phyloP scores from a whole-genome alignment of 2,888 invertebrate genomes.

The Meliscaeva auricollis region DNA sequence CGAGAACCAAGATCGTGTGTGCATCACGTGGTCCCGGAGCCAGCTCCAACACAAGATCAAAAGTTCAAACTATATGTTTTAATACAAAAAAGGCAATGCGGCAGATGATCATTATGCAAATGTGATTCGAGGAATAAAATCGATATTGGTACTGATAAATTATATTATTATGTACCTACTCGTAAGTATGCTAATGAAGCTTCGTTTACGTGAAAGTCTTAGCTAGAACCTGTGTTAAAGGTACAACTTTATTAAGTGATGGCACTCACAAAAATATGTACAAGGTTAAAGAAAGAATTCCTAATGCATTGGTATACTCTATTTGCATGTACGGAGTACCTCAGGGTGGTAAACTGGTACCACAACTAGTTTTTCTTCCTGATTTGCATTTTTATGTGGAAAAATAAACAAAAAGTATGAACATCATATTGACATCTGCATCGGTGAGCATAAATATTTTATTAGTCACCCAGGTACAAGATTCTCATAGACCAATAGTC shows the following conservation, averaged over 20 bases:
- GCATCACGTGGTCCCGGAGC: slow-evolving; percentile 34
- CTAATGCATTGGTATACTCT: not conserved
- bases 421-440: slow-evolving; percentile 17
- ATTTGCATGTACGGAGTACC: not conserved
- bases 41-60: slow-evolving; percentile 36
- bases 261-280: not conserved
- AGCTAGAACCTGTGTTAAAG: not conserved
- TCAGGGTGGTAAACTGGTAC: slow-evolving; percentile 6
- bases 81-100: slow-evolving; percentile 22
- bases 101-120: slow-evolving; percentile 62
- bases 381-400: not conserved
- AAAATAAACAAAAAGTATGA: not conserved
- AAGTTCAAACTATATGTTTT: slow-evolving; percentile 48
- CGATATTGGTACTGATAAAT: slow-evolving; percentile 26
- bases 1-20: slow-evolving; percentile 32
- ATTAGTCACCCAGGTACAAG: not conserved
- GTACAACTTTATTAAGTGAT: not conserved
- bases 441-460: slow-evolving; percentile 26
- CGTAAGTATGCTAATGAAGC: slow-evolving; percentile 18
- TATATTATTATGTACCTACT: not conserved
- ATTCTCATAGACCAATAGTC: not conserved
- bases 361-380: not conserved
- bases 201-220: slow-evolving; percentile 14
- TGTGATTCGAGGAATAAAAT: slow-evolving; percentile 36
- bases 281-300: slow-evolving; percentile 10